A percentile compares a stretch with the other conserved stretches of the same genome.
phyloP scores from a whole-genome alignment of 2,113 vertebrate species.

The Gambusia affinis region DNA sequence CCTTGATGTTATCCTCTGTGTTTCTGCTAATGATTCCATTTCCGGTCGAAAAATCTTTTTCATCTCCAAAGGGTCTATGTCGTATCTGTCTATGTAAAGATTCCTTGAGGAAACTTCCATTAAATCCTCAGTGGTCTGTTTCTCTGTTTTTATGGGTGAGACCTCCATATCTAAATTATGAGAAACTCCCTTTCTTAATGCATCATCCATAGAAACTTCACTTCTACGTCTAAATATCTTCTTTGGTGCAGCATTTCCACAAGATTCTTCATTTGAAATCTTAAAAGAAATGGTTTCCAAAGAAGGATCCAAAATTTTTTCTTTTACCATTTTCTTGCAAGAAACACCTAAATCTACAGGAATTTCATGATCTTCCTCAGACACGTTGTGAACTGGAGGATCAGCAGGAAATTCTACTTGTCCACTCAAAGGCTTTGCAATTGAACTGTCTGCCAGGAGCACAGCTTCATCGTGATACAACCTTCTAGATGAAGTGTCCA shows the following conservation, averaged over 20 bases:
- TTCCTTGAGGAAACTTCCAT: conserved; percentile 52
- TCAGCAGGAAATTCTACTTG: conserved; percentile 51
- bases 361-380: conserved; percentile 48
- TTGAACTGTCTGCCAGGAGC: conserved; percentile 46
- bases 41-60: conserved; percentile 66
- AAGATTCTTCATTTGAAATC: conserved; percentile 41
- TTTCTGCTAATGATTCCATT: conserved; percentile 46
- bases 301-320: conserved; percentile 43
- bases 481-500: conserved; percentile 61
- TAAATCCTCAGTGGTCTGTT: conserved; percentile 46
- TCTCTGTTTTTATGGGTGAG: conserved; percentile 40
- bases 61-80: conserved; percentile 52
- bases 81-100: conserved; percentile 55
- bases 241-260: conserved; percentile 33
- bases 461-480: conserved; percentile 66
- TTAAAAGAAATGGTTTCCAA: conserved; percentile 39
- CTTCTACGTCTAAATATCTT: conserved; percentile 52
- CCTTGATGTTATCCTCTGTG: conserved; percentile 52
- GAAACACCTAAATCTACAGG: conserved; percentile 34
- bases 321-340: conserved; percentile 46
- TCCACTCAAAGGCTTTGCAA: conserved; percentile 51
- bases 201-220: conserved; percentile 46
- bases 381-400: conserved; percentile 46
- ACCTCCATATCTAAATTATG: conserved; percentile 58
- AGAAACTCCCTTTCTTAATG: conserved; percentile 42